phyloP scores from a whole-genome alignment of 2,113 vertebrate genomes.

The Nothocercus nigrocapillus region DNA sequence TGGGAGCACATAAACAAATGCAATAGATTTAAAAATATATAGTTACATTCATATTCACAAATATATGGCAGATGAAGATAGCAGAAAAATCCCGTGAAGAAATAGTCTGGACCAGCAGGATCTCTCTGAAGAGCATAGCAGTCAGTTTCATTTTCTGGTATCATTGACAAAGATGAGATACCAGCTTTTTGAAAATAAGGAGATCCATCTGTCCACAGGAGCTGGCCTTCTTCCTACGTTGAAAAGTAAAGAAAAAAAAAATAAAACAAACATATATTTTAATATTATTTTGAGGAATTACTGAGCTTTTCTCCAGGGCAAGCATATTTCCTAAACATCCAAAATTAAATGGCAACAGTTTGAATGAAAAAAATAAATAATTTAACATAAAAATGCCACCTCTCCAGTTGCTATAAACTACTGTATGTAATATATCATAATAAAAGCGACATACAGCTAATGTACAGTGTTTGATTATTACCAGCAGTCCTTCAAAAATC shows the following conservation, averaged over 20 bases:
- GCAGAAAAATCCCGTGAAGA: constrained; percentile 87
- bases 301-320: neutral
- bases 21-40: constrained; percentile 4
- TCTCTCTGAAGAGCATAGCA: constrained; percentile 89
- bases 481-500: neutral
- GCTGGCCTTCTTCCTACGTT: constrained; percentile 83
- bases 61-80: constrained; percentile 84
- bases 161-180: constrained; percentile 66
- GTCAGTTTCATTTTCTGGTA: constrained; percentile 82
- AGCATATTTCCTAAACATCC: neutral
- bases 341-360: neutral
- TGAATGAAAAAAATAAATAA: neutral
- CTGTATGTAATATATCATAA: neutral
- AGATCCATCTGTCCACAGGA: constrained; percentile 84
- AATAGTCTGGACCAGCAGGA: constrained; percentile 79
- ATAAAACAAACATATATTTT: no score
- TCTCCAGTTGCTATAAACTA: neutral
- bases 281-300: neutral
- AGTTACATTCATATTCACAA: constrained; percentile 89
- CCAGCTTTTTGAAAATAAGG: constrained; percentile 72
- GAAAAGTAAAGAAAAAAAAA: neutral
- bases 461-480: neutral
- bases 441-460: neutral
- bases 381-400: neutral
- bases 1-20: neutral